These are phyloP conservation scores for Zaprionus lineosus DNA, from an alignment of 2,888 invertebrate genomes.

Conservation along the genomic window DNA sequence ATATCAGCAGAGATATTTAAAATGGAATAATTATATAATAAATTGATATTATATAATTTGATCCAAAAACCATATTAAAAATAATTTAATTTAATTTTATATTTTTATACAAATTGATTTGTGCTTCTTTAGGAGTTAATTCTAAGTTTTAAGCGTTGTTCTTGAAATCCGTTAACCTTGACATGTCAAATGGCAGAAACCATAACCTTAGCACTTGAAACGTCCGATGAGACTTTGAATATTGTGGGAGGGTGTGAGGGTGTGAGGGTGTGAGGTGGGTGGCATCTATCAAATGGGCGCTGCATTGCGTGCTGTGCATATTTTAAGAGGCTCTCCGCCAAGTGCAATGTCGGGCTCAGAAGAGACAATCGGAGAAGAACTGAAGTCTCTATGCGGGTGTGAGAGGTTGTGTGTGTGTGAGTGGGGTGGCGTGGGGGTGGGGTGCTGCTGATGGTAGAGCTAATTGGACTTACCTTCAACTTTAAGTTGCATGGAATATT, in stretches of 20 bases:
- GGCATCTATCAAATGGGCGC: conserved; percentile 23
- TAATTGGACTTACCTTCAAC: conserved; percentile 69
- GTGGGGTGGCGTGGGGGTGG: too few relatives aligned
- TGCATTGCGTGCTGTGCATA: conserved; percentile 66
- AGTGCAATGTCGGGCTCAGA: conserved; percentile 61
- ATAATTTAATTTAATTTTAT: too few relatives aligned
- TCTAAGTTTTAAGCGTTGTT: neutral
- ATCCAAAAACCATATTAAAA: too few relatives aligned
- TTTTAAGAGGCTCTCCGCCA: conserved; percentile 44
- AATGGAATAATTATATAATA: too few relatives aligned
- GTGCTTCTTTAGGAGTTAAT: too few relatives aligned
- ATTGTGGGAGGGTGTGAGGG: too few relatives aligned
- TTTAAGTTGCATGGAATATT: conserved; percentile 48
- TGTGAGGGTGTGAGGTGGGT: conserved; percentile 1
- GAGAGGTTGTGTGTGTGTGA: too few relatives aligned
- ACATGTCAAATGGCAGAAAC: conserved; percentile 5
- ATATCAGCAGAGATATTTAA: too few relatives aligned
- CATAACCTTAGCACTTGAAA: conserved; percentile 28
- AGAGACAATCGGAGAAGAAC: conserved; percentile 1
- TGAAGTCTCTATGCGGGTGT: too few relatives aligned
- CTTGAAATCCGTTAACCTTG: conserved; percentile 25
- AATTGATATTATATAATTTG: too few relatives aligned
- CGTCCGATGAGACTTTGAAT: conserved; percentile 20
- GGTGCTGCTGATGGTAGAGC: too few relatives aligned
- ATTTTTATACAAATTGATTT: too few relatives aligned